Base-by-base conservation (phyloP, 2,797 vertebrate species). In the Poeciliopsis infans region DNA sequence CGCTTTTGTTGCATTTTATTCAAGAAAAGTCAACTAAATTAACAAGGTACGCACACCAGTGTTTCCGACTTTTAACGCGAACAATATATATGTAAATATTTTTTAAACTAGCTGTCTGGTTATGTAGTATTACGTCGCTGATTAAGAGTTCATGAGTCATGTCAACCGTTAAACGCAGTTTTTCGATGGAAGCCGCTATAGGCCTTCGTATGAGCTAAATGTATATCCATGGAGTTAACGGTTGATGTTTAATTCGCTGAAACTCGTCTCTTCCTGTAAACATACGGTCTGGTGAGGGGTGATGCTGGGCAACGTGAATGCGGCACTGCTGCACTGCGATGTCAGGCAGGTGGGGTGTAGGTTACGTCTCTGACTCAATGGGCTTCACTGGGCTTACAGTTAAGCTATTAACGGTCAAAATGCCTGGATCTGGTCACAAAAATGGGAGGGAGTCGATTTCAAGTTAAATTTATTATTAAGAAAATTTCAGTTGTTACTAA, bases 11-110 rank as follows among this genome's bases (percentile, higher is more conserved):
- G 94, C 95, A 94, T 93, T 94, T 94, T 89, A 90, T 95, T 95
- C 95, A 96, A 94, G 95, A 94, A 43, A 93, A 93, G 71, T 87
- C 94, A 94, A 91, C 93, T 81, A 72, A 94, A 91, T 87, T 83
- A 91, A 85, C 64, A 96, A 95, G 94, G 94, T 95, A 91, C 0
- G 92, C 86, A 3, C 7, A 5, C 4, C 0, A 11, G 4, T 8
- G 0, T 28, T 28, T 2, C 43, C 3, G 68, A 28, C 25, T 1
- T 68, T 28, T 71, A 46, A 71, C 25, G 11, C 12, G 2, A 12
- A n/a, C 25, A 15, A 43, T 46, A 28, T 45, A 45, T n/a, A 16
- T n/a, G 12, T 70, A n/a, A n/a, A 70, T 68, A n/a, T n/a, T 12
- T 70, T 69, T 70, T 45, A n/a, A 70, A n/a, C n/a, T 16, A 28